A percentile compares a stretch with the other conserved stretches of the same genome.
Conservation (phyloP, 2,888 invertebrate genomes). For the Drosophila infuscata region DNA sequence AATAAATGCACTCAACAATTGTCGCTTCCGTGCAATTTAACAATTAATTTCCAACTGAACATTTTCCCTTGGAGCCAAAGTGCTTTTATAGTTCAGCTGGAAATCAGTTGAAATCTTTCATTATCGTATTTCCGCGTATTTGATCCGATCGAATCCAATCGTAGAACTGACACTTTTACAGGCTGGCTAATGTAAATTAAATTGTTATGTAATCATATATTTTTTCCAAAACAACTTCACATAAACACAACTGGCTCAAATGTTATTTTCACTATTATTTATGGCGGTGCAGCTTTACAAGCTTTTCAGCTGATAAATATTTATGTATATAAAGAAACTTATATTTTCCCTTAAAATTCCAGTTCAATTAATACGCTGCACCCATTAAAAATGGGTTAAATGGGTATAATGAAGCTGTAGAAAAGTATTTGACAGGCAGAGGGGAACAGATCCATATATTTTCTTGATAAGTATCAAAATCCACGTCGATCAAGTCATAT, state of each 20-base stretch:
- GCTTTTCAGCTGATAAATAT: not conserved
- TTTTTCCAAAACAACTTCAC: not conserved
- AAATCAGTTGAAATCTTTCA: not conserved
- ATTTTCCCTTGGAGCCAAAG: too few species aligned
- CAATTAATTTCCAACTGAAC: conserved; percentile 25
- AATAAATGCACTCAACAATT: not conserved
- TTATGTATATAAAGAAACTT: not conserved
- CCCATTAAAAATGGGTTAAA: not conserved
- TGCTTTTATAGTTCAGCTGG: conserved; percentile 27
- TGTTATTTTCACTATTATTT: not conserved
- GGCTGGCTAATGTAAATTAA: not conserved
- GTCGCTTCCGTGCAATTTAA: conserved; percentile 9
- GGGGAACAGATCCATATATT: not conserved
- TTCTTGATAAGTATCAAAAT: not conserved
- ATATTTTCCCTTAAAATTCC: not conserved
- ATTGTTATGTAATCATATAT: not conserved
- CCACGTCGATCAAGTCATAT: not conserved
- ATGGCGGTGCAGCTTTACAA: not conserved
- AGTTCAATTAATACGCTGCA: not conserved
- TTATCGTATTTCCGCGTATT: not conserved
- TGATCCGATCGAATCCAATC: not conserved
- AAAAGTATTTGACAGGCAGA: not conserved
- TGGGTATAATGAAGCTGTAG: not conserved
- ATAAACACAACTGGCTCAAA: not conserved
- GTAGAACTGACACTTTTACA: not conserved